Evolutionary conservation across 2,113 vertebrate genomes (phyloP).

Genomic region (Melospiza georgiana): DNA sequence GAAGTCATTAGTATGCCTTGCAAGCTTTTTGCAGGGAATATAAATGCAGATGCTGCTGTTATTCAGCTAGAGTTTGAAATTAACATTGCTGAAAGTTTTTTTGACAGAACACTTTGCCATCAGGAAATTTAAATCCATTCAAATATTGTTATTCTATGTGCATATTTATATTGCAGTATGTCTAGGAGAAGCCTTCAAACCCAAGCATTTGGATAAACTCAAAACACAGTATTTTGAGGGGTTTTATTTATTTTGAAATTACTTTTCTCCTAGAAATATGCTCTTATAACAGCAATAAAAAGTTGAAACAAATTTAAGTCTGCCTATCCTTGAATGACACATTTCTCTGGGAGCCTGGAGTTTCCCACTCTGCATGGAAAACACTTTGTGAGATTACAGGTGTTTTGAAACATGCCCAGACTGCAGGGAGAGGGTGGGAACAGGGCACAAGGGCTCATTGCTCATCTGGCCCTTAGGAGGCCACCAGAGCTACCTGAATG

Average conservation of each 20-base stretch:
- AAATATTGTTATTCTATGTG: conserved; percentile 30
- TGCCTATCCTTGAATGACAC: not conserved
- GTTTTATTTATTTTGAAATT: conserved; percentile 7
- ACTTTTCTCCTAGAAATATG: not conserved
- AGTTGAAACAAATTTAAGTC: not conserved
- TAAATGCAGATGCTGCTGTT: conserved; percentile 60
- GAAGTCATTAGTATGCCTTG: conserved; percentile 34
- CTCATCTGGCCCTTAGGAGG: not conserved
- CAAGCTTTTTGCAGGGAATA: not conserved
- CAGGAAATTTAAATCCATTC: conserved; percentile 30
- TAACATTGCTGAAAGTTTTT: conserved; percentile 45
- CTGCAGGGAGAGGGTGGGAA: not conserved
- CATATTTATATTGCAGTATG: not conserved
- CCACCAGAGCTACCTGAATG: not conserved
- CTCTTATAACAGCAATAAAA: conserved; percentile 16
- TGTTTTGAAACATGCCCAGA: not conserved
- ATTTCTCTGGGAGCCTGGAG: not conserved
- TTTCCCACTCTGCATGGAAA: not conserved
- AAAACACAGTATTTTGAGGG: not conserved
- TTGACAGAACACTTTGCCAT: not conserved
- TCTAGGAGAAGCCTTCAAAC: conserved; percentile 4
- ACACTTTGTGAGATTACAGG: not conserved
- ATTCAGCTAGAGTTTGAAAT: conserved; percentile 44
- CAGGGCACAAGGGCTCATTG: not conserved
- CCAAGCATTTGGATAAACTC: not conserved